These are phyloP conservation scores for Drosophila persimilis DNA, from an alignment of 1,140 invertebrate species.

Conservation along the genomic window DNA sequence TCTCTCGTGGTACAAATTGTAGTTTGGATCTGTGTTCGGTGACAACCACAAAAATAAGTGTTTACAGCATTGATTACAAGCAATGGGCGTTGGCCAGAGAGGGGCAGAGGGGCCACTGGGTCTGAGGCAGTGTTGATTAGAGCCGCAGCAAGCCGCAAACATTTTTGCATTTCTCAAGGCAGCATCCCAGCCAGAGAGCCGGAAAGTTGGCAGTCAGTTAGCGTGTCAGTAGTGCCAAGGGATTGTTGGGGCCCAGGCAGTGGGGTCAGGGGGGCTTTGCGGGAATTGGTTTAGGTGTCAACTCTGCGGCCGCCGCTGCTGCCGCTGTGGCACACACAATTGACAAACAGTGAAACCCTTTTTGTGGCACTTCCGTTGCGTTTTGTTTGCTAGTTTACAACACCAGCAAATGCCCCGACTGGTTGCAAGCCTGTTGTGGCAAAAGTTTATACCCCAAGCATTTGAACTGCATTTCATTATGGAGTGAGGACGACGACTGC, in stretches of 20 bases:
- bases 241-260: slow-evolving; percentile 20
- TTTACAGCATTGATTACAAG: slow-evolving; percentile 82
- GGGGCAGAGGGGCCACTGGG: slow-evolving; percentile 5
- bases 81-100: slow-evolving; percentile 46
- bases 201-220: slow-evolving; percentile 37
- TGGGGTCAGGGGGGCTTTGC: slow-evolving; percentile 26
- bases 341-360: slow-evolving; percentile 80
- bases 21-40: slow-evolving; percentile 25
- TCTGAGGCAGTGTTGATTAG: slow-evolving; percentile 59
- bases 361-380: slow-evolving; percentile 78
- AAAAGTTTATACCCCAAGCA: slow-evolving; percentile 77
- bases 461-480: slow-evolving; percentile 81
- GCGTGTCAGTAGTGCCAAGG: slow-evolving; percentile 52
- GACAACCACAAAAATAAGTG: slow-evolving; percentile 80
- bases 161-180: slow-evolving; percentile 75
- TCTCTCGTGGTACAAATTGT: slow-evolving; percentile 41
- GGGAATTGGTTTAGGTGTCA: slow-evolving; percentile 66
- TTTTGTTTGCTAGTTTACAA: slow-evolving; percentile 77
- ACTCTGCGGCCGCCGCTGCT: slow-evolving; percentile 38
- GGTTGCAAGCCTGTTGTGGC: slow-evolving; percentile 52
- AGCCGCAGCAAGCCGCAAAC: slow-evolving; percentile 42
- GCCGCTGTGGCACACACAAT: slow-evolving; percentile 52
- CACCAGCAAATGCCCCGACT: slow-evolving; percentile 7
- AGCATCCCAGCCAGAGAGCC: not conserved
- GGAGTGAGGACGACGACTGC: slow-evolving; percentile 27